Conservation (phyloP, 2,113 vertebrate species). For the Corvus moneduloides region DNA sequence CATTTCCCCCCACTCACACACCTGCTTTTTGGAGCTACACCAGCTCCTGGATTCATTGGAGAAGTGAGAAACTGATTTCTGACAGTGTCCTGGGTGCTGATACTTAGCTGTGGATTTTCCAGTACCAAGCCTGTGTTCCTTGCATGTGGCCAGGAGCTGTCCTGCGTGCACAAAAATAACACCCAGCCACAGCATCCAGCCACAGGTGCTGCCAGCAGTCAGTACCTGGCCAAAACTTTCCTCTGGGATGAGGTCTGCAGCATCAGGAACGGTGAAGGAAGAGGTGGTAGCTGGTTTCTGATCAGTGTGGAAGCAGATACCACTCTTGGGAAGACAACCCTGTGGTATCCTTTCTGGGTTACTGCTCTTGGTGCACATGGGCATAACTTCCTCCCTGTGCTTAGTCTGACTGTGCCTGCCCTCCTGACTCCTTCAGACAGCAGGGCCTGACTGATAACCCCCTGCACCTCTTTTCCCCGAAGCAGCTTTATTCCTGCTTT, state of each 20-base stretch:
- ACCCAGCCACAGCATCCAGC: background rate
- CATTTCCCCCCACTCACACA: fast-evolving
- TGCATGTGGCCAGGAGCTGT: background rate
- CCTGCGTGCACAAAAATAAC: background rate
- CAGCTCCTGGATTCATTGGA: background rate
- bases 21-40: background rate
- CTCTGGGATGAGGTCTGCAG: background rate
- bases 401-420: fast-evolving
- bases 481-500: background rate
- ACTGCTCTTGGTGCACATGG: fast-evolving
- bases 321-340: background rate
- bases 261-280: background rate
- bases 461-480: fast-evolving
- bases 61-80: background rate
- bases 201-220: background rate
- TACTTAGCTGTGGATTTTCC: background rate
- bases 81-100: background rate
- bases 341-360: background rate
- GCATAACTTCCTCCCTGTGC: background rate
- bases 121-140: background rate
- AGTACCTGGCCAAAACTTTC: background rate
- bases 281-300: background rate
- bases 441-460: background rate
- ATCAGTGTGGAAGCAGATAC: background rate
- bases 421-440: background rate